Base-by-base conservation (phyloP, 2,797 vertebrate species). In the Sarcoramphus papa region DNA sequence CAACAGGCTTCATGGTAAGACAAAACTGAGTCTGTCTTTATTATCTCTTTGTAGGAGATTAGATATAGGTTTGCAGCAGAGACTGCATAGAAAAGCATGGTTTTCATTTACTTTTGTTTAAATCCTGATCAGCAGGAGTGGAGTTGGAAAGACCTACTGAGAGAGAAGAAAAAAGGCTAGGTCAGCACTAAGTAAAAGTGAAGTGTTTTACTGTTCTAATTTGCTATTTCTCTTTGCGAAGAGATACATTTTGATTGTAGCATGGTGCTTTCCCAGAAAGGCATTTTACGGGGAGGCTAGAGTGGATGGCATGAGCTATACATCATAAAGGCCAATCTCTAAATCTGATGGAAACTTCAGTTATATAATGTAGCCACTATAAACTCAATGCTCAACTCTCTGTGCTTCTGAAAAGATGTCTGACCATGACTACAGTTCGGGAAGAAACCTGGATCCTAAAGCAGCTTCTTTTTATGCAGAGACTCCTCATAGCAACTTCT, bases 241-340 rank as follows among this genome's bases (percentile, higher is more conserved):
- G 33, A 53, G 7, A n/a, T 40, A 27, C 1, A 6, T 72, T 43
- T 72, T 77, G 37, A 72, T 16, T 72, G 19, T 65, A 72, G 22
- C 24, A 40, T 21, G 15, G 21, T 40, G 13, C 8, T 80, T 87
- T 87, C 40, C 59, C 68, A 35, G 45, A 75, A 30, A 45, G 31
- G 9, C 10, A 10, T 92, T 89, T 92, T 56, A 48, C 1, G 2
- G 14, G n/a, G 53, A 87, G 16, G 16, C 20, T 63, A 45, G 53
- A 80, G 33, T 6, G 14, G 40, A 40, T 22, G 37, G 45, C 76
- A 9, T 0, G 1, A 73, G 21, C 11, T 51, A 20, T 7, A n/a
- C 17, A 12, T 20, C 41, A 31, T 37, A 77, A 78, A 72, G 28
- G 11, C 35, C 10, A 74, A 16, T 3, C 12, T 65, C 23, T 70